Base-by-base conservation (phyloP, 2,113 vertebrate species). In the Melanerpes aurifrons region DNA sequence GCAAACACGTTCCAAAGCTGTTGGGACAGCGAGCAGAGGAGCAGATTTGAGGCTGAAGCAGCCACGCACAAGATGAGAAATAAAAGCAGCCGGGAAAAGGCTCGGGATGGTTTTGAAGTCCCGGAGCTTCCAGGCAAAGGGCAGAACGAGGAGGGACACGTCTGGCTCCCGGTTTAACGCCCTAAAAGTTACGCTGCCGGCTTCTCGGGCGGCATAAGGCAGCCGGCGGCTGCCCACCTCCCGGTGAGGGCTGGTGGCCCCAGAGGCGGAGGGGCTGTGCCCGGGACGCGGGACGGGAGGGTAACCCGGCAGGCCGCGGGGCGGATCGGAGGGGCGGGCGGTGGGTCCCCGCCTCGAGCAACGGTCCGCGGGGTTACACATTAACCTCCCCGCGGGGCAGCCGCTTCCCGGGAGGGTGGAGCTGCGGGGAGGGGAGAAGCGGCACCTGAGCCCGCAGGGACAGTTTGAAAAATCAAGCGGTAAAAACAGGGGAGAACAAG, bases 381-480 rank as follows among this genome's bases (percentile, higher is more conserved):
- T 64, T 64, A 73, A 72, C 89, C 53, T 25, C 64, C 70, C 68
- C 17, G 48, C 47, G 37, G 37, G 59, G 48, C 56, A 47, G 50
- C 70, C 64, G 70, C 85, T 62, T 22, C 64, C 56, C 83, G 5
- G 58, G 79, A 54, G 61, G 91, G 78, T 76, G 91, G 79, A 87
- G 95, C 86, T 15, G 82, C 89, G 47, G 89, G 76, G 82, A 80
- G 79, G 73, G 57, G 58, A 84, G 54, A 80, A 66, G 68, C 72
- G 43, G 92, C 94, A 95, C 86, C 88, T 89, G 91, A 91, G 81
- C 73, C 85, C 62, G 66, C 68, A 31, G 73, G 69, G 66, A 10
- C 11, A 24, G 50, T 84, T 91, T 91, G 88, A 93, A 94, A 95
- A 81, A 45, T 58, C 50, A 17, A 81, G 88, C 88, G 86, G 91